Evolutionary conservation across 2,888 invertebrate genomes (phyloP).

Genomic region (Nymphalis c-album): DNA sequence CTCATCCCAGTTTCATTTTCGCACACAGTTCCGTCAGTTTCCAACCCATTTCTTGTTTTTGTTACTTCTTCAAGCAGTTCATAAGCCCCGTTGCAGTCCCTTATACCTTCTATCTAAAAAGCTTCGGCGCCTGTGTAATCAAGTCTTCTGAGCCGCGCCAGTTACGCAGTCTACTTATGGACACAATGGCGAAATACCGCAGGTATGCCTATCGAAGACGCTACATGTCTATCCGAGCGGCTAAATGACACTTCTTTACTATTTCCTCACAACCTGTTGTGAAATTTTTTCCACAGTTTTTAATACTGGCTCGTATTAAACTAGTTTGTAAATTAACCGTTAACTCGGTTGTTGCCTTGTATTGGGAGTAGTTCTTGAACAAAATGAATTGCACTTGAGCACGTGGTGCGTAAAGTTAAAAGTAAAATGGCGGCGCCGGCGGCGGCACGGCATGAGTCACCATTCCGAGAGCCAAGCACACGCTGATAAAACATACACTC

Average conservation of each 20-base stretch:
- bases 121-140: constrained; percentile 18
- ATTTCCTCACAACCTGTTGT: not conserved
- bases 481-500: constrained; percentile 45
- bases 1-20: constrained; percentile 35
- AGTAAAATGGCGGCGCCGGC: constrained; percentile 73
- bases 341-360: not conserved
- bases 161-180: constrained; percentile 46
- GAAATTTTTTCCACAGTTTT: not conserved
- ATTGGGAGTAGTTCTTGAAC: constrained; percentile 15
- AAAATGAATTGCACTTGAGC: constrained; percentile 49
- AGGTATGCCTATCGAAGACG: constrained; percentile 52
- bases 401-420: constrained; percentile 75
- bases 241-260: not conserved
- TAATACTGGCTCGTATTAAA: constrained; percentile 1
- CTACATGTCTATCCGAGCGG: constrained; percentile 10
- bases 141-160: constrained; percentile 30
- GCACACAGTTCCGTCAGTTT: constrained; percentile 20
- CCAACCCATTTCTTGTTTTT: constrained; percentile 12
- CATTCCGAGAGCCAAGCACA: constrained; percentile 41
- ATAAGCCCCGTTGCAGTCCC: constrained; percentile 7
- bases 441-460: constrained; percentile 48
- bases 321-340: not conserved
- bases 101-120: constrained; percentile 1
- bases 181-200: constrained; percentile 70
- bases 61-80: constrained; percentile 2